A percentile compares a stretch with the other conserved stretches of the same genome.
These are phyloP conservation scores for Clarias gariepinus DNA, from an alignment of 2,113 vertebrate genomes.

Conservation along the genomic window DNA sequence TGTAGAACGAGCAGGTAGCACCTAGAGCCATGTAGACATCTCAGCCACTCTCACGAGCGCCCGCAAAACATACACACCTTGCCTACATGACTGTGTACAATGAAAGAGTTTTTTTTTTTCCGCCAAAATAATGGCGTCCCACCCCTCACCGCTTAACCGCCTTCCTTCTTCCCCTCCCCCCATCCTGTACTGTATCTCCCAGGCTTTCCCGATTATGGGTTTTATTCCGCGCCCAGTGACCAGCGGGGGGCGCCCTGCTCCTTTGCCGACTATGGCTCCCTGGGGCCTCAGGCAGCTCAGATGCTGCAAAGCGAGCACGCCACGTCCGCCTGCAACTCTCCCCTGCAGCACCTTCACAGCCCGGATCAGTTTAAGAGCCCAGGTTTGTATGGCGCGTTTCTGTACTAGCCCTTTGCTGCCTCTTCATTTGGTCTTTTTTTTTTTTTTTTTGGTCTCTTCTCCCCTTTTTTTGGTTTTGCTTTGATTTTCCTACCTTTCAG, in stretches of 20 bases:
- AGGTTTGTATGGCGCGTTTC: constrained; percentile 79
- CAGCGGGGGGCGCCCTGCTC: constrained; percentile 82
- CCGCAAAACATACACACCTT: constrained; percentile 21
- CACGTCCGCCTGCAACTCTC: constrained; percentile 82
- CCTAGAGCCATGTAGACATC: constrained; percentile 1
- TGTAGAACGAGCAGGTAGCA: background rate
- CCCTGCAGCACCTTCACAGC: constrained; percentile 75
- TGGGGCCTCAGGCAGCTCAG: constrained; percentile 83
- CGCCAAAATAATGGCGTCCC: constrained; percentile 73
- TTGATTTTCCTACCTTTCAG: background rate
- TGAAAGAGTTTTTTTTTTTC: constrained; percentile 61
- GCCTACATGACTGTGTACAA: constrained; percentile 66
- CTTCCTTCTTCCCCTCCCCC: constrained; percentile 57
- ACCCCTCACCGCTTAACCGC: constrained; percentile 55
- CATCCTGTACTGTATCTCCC: constrained; percentile 72
- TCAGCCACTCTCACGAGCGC: constrained; percentile 31
- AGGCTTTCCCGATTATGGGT: constrained; percentile 84
- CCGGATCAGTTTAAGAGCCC: constrained; percentile 88
- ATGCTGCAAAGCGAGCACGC: constrained; percentile 86
- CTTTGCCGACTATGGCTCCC: constrained; percentile 85
- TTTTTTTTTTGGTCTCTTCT: background rate
- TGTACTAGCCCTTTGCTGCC: constrained; percentile 33
- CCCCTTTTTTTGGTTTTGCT: background rate
- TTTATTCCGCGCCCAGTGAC: constrained; percentile 85
- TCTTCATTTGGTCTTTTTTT: constrained; percentile 4